phyloP scores from a whole-genome alignment of 2,888 invertebrate species.

The Cheilosia soror region DNA sequence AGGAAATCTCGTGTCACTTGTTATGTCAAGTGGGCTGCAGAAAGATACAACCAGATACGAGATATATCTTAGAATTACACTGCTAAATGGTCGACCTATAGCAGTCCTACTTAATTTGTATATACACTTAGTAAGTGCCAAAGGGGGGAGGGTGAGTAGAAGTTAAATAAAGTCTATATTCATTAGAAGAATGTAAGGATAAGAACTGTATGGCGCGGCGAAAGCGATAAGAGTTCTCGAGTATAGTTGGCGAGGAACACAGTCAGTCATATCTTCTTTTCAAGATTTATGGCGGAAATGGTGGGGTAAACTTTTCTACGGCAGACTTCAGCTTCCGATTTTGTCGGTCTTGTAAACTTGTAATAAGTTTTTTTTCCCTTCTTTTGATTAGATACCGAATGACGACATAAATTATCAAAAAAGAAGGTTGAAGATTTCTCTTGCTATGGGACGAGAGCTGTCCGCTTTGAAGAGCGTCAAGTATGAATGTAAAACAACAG shows the following conservation, averaged over 20 bases:
- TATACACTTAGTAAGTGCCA: neutral
- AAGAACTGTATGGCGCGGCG: neutral
- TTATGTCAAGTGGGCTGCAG: slow-evolving; percentile 43
- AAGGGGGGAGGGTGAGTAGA: neutral
- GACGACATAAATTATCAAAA: slow-evolving; percentile 62
- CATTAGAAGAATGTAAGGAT: slow-evolving; percentile 27
- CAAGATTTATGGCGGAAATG: slow-evolving; percentile 62
- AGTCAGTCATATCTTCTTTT: slow-evolving; percentile 10
- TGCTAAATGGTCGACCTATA: slow-evolving; percentile 37
- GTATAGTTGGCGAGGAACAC: neutral
- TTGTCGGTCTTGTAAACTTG: slow-evolving; percentile 46
- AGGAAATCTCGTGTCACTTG: slow-evolving; percentile 43
- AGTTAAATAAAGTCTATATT: slow-evolving; percentile 54
- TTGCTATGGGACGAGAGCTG: neutral
- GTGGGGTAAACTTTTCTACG: slow-evolving; percentile 16
- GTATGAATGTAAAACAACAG: too few relatives aligned
- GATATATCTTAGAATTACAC: neutral
- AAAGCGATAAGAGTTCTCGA: slow-evolving; percentile 33
- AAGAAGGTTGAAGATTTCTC: neutral
- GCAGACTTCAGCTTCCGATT: slow-evolving; percentile 42
- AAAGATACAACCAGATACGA: slow-evolving; percentile 26
- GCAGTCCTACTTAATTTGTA: slow-evolving; percentile 25
- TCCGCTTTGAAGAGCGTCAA: too few relatives aligned
- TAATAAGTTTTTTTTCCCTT: too few relatives aligned
- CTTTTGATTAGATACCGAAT: slow-evolving; percentile 59